These are phyloP conservation scores for Semnornis frantzii DNA, from an alignment of 2,113 vertebrate species.

Conservation along the genomic window DNA sequence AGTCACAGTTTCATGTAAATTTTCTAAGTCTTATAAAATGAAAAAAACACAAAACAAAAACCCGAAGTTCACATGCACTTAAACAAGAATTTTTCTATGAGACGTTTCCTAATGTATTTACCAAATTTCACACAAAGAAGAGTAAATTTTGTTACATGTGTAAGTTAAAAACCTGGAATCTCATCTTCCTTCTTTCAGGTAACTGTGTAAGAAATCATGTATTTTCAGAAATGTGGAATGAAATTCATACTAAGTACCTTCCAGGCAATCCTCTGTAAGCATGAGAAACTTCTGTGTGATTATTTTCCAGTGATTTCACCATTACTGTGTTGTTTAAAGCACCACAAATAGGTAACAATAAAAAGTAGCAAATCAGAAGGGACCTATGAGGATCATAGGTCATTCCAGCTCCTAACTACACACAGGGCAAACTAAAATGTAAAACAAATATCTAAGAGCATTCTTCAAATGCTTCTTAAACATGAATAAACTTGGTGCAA, in stretches of 20 bases:
- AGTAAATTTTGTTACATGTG: not conserved
- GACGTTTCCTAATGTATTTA: not conserved
- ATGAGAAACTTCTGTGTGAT: not conserved
- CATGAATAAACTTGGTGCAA: no score
- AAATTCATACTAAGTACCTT: not conserved
- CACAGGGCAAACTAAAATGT: not conserved
- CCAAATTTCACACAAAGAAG: not conserved
- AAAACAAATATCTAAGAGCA: not conserved
- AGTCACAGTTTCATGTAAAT: not conserved
- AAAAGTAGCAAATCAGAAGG: no score
- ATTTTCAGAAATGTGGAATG: not conserved
- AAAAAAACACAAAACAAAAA: not conserved
- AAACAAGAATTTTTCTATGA: not conserved
- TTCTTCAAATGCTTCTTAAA: not conserved
- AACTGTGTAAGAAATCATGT: not conserved
- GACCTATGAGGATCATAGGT: no score
- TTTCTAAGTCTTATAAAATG: not conserved
- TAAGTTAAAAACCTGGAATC: not conserved
- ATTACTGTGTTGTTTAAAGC: not conserved
- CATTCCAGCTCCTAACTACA: no score
- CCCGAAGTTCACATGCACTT: not conserved
- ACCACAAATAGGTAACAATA: no score
- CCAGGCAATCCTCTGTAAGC: not conserved
- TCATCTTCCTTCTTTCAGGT: not conserved
- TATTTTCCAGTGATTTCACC: not conserved